These are phyloP conservation scores for Coranthus polyacanthus DNA, from an alignment of 2,797 vertebrate species.

Conservation along the genomic window DNA sequence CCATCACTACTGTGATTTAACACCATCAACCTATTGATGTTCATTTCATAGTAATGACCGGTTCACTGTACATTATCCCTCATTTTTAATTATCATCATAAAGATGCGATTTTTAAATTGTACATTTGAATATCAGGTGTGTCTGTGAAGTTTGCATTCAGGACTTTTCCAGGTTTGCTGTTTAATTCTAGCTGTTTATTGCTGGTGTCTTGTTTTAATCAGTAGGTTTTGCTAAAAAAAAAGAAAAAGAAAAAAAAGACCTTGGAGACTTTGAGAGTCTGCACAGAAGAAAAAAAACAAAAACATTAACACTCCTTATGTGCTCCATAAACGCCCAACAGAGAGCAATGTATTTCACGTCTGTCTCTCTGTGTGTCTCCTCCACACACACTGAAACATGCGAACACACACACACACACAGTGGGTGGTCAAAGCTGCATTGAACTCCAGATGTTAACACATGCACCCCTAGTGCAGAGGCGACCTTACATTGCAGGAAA, in stretches of 20 bases:
- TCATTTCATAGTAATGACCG: too few species aligned
- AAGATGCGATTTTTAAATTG: too few species aligned
- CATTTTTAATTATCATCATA: too few species aligned
- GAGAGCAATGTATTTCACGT: not conserved
- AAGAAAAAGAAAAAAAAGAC: slow-evolving; percentile 10
- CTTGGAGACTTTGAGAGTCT: slow-evolving; percentile 14
- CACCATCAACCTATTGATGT: too few species aligned
- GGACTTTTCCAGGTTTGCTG: not conserved
- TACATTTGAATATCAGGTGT: too few species aligned
- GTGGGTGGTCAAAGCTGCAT: slow-evolving; percentile 65
- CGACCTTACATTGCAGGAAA: slow-evolving; percentile 26
- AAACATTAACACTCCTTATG: not conserved
- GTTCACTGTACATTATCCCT: too few species aligned
- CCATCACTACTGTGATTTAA: too few species aligned
- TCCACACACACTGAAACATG: slow-evolving; percentile 1
- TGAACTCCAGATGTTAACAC: slow-evolving; percentile 68
- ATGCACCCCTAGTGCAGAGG: slow-evolving; percentile 7
- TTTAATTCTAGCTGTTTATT: slow-evolving; percentile 1
- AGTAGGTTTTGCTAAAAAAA: too few species aligned
- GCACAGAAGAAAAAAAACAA: slow-evolving; percentile 16
- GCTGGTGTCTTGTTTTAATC: too few species aligned
- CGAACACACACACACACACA: slow-evolving; percentile 9
- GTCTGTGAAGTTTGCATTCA: not conserved
- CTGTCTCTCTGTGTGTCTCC: not conserved
- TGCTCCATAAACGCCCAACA: slow-evolving; percentile 1